phyloP scores from a whole-genome alignment of 2,113 vertebrate genomes.

The Lanius ludovicianus region DNA sequence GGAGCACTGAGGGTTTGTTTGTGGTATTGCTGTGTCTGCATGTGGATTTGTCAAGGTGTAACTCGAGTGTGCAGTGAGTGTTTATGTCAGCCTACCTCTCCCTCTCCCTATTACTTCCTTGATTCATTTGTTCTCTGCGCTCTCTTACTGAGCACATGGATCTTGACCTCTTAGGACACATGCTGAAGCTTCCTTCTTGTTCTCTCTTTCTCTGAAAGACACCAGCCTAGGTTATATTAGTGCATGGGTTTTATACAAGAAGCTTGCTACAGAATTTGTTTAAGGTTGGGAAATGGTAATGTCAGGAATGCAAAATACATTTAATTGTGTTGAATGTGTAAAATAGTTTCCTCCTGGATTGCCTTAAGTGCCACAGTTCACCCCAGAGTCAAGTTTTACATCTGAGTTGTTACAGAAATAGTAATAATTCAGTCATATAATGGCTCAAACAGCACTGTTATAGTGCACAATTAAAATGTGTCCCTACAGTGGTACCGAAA shows the following conservation, averaged over 20 bases:
- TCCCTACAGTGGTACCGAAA: neutral
- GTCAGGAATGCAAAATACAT: neutral
- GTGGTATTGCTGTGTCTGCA: neutral
- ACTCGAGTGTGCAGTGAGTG: fast-evolving
- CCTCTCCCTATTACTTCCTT: neutral
- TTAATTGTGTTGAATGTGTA: neutral
- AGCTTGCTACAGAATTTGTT: neutral
- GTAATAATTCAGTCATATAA: neutral
- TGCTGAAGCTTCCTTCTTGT: neutral
- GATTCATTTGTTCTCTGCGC: neutral
- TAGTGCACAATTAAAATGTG: slow-evolving; percentile 10
- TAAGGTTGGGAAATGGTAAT: neutral
- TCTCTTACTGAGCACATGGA: neutral
- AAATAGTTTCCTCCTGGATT: neutral
- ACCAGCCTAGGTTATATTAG: neutral
- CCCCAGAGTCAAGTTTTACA: neutral
- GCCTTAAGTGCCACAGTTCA: neutral
- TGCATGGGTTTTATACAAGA: neutral
- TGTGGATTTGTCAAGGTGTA: neutral
- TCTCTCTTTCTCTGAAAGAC: neutral
- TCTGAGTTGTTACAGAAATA: neutral
- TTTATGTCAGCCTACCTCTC: neutral
- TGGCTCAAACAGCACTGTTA: neutral
- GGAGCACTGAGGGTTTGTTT: neutral
- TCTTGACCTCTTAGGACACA: neutral